Evolutionary conservation across 2,888 invertebrate species (phyloP), one percentile per base, ranked within the genome.

Genomic region (Thecocarcelia acutangulata): DNA sequence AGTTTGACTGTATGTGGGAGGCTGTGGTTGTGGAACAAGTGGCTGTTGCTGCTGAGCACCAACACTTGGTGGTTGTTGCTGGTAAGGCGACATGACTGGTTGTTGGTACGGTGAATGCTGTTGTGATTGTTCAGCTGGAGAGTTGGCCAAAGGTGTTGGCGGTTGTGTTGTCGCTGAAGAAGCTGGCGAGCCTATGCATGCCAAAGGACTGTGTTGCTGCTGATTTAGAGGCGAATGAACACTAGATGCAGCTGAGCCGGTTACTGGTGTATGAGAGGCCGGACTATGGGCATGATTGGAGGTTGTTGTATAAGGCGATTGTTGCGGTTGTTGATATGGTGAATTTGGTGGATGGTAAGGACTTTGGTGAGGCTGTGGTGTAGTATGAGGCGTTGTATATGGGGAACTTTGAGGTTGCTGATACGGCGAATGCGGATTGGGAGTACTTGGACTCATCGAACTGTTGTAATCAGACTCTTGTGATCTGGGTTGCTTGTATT

Each of bases 381-480:
- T 88, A 0, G 86, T 85, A 17, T 87, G 86, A 33, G 88, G 86
- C 83, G 91, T 88, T 72, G 89, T 87, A 70, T 90, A 91, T 33
- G 92, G 93, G 56, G 92, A 92, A 69, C 87, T 89, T 50, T 91
- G 90, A 0, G 90, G 88, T 63, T 90, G 93, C 87, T 92, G 93
- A 86, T 92, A 93, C 0, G 92, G 91, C 58, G 91, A 91, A 76
- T 91, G 93, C 46, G 92, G 91, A 84, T 92, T 92, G 0, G 90
- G 90, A 59, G 92, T 92, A 85, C 91, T 92, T 33, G 93, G 92
- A 59, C 92, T 91, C 86, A 93, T 89, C 9, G 92, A 90, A 3
- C 92, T 91, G 85, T 92, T 93, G 81, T 93, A 93, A 21, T 93
- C 91, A 0, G 91, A 90, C 79, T 91, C 93, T 83, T 93, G 92